phyloP scores from a whole-genome alignment of 2,113 vertebrate genomes.

The Forbesichthys papilliferus region DNA sequence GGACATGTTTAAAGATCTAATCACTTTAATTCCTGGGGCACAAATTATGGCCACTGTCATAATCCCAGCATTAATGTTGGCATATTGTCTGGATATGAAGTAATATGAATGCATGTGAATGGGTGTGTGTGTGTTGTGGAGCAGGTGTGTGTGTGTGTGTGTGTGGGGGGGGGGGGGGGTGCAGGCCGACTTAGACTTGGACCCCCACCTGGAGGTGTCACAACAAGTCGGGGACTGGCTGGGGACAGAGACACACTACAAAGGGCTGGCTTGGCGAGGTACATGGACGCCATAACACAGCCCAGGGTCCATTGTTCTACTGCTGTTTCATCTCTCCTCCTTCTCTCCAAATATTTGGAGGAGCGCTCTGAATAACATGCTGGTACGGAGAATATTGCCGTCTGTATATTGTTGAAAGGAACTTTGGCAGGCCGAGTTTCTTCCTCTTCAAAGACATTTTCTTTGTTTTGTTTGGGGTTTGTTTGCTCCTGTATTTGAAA shows the following conservation, averaged over 20 bases:
- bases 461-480: constrained; percentile 78
- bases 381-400: constrained; percentile 74
- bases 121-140: constrained; percentile 28
- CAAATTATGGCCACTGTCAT: too few species aligned
- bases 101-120: background rate
- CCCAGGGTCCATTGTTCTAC: constrained; percentile 77
- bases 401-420: constrained; percentile 84
- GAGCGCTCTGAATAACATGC: constrained; percentile 77
- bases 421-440: constrained; percentile 71
- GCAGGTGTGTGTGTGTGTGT: constrained; percentile 58
- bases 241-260: constrained; percentile 67
- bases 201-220: constrained; percentile 67
- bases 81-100: background rate
- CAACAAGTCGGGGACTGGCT: constrained; percentile 59
- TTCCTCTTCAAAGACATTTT: constrained; percentile 74
- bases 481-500: constrained; percentile 75
- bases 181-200: constrained; percentile 13
- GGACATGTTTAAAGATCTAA: too few species aligned
- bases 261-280: constrained; percentile 72
- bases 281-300: constrained; percentile 76
- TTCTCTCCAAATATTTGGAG: constrained; percentile 82
- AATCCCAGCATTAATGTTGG: too few species aligned
- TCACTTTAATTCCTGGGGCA: too few species aligned
- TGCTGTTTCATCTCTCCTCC: constrained; percentile 78
- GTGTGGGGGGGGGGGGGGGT: constrained; percentile 24